Base-by-base conservation (phyloP, 2,888 invertebrate species). In the Microdon myrmicae region DNA sequence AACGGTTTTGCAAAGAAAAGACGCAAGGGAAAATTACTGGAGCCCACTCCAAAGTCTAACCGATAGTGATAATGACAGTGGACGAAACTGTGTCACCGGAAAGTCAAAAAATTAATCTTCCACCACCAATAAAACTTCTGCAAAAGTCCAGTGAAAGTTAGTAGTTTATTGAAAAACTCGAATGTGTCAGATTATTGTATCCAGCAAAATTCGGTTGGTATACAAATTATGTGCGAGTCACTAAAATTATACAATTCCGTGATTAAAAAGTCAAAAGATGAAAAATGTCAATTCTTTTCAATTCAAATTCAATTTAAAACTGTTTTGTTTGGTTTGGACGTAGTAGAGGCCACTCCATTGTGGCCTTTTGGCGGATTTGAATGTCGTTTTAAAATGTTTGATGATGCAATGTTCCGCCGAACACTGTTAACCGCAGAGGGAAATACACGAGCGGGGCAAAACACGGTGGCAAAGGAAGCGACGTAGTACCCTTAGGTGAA, bases 171-270 rank as follows among this genome's bases (percentile, higher is more conserved):
- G 6, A 19, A 22, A 35, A 35, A 10, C 6, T 10, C 22, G 6
- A 35, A 16, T 35, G 22, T 22, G 7, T 17, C 19, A n/a, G 22
- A 35, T 20, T 35, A 35, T 10, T 22, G 2, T 2, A 35, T 35
- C 14, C 17, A 34, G 20, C 10, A 9, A 19, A 34, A 20, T n/a
- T 34, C 19, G 6, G 12, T 34, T 12, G 34, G 34, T 12, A 19
- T 34, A 6, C 17, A 34, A 34, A 34, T 34, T 6, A 34, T 34
- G 34, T 34, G 34, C 20, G 20, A 34, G 9, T 17, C 20, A 34
- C 16, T 34, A 19, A 8, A 20, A 10, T 34, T n/a, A n/a, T 35
- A 35, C 16, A 20, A 35, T 10, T 8, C 20, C 17, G 19, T 34
- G 8, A n/a, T 34, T 2, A 22, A 20, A 13, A 35, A 35, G 13